Percentiles rank a stretch among this genome's conserved stretches.
Evolutionary conservation across 2,888 invertebrate species (phyloP).

Genomic region (Sarcophaga carnaria): DNA sequence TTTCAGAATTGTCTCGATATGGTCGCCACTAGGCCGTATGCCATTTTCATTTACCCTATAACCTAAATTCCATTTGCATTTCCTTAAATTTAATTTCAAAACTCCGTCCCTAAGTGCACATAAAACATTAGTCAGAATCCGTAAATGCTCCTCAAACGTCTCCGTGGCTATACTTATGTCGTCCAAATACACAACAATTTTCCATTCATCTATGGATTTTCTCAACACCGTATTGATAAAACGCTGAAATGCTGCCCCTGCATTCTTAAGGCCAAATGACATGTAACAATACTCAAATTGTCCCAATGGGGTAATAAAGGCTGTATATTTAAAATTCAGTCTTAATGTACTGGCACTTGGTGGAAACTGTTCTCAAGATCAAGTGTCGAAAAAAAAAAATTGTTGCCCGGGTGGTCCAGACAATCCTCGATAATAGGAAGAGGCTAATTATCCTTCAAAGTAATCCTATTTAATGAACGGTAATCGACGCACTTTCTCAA

Average conservation of each 20-base stretch:
- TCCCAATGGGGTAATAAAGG: slow-evolving; percentile 11
- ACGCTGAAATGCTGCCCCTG: neutral
- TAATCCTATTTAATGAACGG: no score
- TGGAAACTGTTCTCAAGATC: neutral
- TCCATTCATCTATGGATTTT: neutral
- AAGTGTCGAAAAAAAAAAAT: slow-evolving; percentile 37
- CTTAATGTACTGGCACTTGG: neutral
- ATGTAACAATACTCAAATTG: slow-evolving; percentile 6
- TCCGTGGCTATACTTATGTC: slow-evolving; percentile 43
- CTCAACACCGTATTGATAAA: slow-evolving; percentile 1
- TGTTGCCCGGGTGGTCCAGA: neutral
- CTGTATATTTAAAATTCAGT: slow-evolving; percentile 30
- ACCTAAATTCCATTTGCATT: no score
- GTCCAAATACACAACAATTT: slow-evolving; percentile 47
- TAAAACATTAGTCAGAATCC: neutral
- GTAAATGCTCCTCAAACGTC: slow-evolving; percentile 35
- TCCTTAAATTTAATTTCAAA: slow-evolving; percentile 33
- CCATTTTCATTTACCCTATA: slow-evolving; percentile 27
- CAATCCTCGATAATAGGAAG: no score
- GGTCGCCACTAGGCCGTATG: slow-evolving; percentile 45
- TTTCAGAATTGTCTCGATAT: slow-evolving; percentile 33
- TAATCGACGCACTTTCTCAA: no score
- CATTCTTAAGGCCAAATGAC: slow-evolving; percentile 1
- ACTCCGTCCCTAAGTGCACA: neutral
- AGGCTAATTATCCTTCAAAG: slow-evolving; percentile 24